Base-by-base conservation (phyloP, 92 coral and sea anemone genomes). In the Umimayanthus chanpuru region DNA sequence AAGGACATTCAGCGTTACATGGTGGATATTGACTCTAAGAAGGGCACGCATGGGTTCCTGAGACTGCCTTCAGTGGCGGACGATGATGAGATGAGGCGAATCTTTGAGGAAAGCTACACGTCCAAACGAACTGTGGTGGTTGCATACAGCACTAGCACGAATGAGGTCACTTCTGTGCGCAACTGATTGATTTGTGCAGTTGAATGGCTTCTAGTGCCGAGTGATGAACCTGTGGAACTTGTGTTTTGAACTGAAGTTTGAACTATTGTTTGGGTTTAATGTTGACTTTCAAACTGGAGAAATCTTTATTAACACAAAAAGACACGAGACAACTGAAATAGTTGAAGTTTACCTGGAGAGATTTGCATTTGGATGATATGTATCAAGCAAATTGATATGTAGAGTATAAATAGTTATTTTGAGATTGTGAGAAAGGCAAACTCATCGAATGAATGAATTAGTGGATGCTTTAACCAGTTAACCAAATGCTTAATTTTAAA, bases 1-100 rank as follows among this genome's bases (percentile, higher is more conserved):
- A 89, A 89, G 49, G 94, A 92, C 32, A 77, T 80, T 53, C 77
- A 76, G 44, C 77, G 94, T 15, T 85, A 87, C 79, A 78, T 92
- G 92, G 94, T 92, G 10, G 94, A 92, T 29, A 92, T 92, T 5
- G 88, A 92, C 44, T 73, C 90, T 47, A 88, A 86, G 7, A 82
- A 76, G 58, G 94, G 94, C 15, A 88, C 91, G 36, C 94, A 92
- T 38, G 94, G 94, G 21, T 92, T 85, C 58, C 79, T 92, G 32
- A 61, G 94, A 55, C 88, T 92, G 21, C 94, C 94, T 44, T 83
- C 87, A 7, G 25, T 28, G 55, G 86, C 81, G 11, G 88, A 85
- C 25, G 92, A 81, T 66, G 94, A 81, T 0, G 94, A 86, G 26
- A 86, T 89, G 80, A 81, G 81, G 86, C 41, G 58, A 68, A 82